phyloP scores from a whole-genome alignment of 2,888 invertebrate genomes.

The Nomada hirtipes region DNA sequence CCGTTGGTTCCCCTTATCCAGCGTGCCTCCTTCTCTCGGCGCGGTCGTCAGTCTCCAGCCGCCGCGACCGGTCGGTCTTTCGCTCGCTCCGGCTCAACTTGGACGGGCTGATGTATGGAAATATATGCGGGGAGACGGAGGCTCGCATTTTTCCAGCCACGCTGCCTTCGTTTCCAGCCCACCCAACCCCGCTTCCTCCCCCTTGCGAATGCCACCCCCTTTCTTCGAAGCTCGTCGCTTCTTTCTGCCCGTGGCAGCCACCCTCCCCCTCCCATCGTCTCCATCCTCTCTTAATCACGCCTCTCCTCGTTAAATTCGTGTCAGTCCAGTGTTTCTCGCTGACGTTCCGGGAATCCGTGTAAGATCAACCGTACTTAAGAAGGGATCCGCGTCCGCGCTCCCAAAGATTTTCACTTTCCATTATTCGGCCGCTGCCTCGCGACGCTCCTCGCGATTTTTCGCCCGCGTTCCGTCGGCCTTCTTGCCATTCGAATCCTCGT shows the following conservation, averaged over 20 bases:
- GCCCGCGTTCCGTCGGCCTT: not conserved
- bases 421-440: not conserved
- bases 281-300: slow-evolving; percentile 77
- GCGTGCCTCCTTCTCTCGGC: slow-evolving; percentile 45
- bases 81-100: slow-evolving; percentile 68
- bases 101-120: slow-evolving; percentile 84
- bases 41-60: slow-evolving; percentile 66
- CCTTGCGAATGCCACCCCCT: slow-evolving; percentile 9
- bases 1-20: slow-evolving; percentile 81
- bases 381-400: slow-evolving; percentile 47
- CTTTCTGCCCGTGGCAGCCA: slow-evolving; percentile 48
- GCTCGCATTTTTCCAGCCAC: slow-evolving; percentile 83
- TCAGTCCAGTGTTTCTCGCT: slow-evolving; percentile 65
- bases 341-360: slow-evolving; percentile 53
- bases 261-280: slow-evolving; percentile 49
- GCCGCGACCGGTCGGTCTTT: slow-evolving; percentile 51
- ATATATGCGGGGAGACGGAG: slow-evolving; percentile 84
- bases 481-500: slow-evolving; percentile 28
- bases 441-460: slow-evolving; percentile 4
- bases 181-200: slow-evolving; percentile 43
- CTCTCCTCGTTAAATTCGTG: slow-evolving; percentile 81
- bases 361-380: slow-evolving; percentile 51
- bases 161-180: slow-evolving; percentile 74
- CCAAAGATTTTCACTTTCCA: slow-evolving; percentile 64
- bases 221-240: slow-evolving; percentile 33